Evolutionary conservation across 2,888 invertebrate species (phyloP), one percentile per base, ranked within the genome.

Genomic region (Anagyrus pseudococci): DNA sequence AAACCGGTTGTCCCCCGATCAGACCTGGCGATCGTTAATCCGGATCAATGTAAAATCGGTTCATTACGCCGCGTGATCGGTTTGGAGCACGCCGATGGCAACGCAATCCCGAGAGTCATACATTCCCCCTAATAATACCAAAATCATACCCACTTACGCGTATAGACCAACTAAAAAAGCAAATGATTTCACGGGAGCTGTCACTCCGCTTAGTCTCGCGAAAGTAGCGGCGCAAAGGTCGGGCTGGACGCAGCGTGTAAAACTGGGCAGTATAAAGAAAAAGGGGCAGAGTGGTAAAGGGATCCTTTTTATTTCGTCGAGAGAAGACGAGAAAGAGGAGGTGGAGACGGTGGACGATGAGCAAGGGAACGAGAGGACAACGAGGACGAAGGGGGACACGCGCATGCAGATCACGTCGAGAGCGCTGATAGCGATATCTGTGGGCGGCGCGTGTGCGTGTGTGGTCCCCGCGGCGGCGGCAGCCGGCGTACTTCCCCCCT

Each of bases 381-480:
- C 7, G 17, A 43, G 43, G 8, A 4, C 10, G 7, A 17, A n/a
- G 43, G 7, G 8, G 70, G 77, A 78, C 79, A 77, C 75, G 78
- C 75, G 75, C 77, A 79, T 79, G 78, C 79, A 78, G 79, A 80
- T 80, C 80, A 80, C 80, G 80, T 79, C 73, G 78, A 73, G 73
- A 74, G 72, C 71, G 53, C 75, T 77, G 79, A 80, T 80, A 80
- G 80, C 75, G 75, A 74, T 80, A 80, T 80, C 80, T 80, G 80
- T 80, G 79, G 80, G 80, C 79, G 80, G 78, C 75, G 75, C 78
- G 77, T 76, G 79, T 77, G 77, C 76, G 79, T 77, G 80, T 80
- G 80, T 80, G 80, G 80, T 80, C 80, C 75, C 69, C 48, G 54
- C 6, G 44, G 54, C 23, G 25, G 40, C 50, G 29, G 17, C 33